Conservation (phyloP, 2,113 vertebrate species). For the Sorex araneus region DNA sequence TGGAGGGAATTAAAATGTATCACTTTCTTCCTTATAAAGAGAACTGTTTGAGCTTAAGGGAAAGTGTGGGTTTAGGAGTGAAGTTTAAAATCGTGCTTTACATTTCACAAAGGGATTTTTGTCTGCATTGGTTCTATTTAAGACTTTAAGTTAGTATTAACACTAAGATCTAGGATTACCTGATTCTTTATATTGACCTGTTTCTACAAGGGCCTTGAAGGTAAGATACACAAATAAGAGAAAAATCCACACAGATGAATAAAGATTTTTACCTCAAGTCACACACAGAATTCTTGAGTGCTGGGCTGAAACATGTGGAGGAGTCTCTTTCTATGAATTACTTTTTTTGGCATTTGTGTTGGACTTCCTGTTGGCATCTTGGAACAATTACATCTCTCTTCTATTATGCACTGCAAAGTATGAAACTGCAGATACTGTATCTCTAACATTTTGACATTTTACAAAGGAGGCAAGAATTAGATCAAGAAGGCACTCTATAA, state of each 20-base stretch:
- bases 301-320: not conserved
- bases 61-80: not conserved
- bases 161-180: not conserved
- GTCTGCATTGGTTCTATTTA: conserved; percentile 37
- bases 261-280: conserved; percentile 32
- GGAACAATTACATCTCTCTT: not conserved
- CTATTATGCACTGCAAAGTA: not conserved
- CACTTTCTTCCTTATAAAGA: conserved; percentile 8
- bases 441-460: conserved; percentile 13
- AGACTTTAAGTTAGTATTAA: conserved; percentile 26
- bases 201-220: not conserved
- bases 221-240: not conserved
- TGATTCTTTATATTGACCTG: conserved; percentile 24
- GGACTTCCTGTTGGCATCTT: conserved; percentile 6
- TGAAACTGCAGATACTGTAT: not conserved
- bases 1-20: conserved; percentile 25
- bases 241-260: conserved; percentile 39
- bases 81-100: conserved; percentile 29
- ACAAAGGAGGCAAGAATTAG: not conserved
- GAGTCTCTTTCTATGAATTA: not conserved
- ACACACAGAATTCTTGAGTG: conserved; percentile 7
- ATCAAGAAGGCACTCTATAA: not conserved
- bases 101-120: conserved; percentile 5
- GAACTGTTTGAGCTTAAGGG: not conserved
- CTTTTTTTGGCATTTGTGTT: not conserved